Conservation (phyloP, 2,113 vertebrate species). For the Macquaria ambigua region DNA sequence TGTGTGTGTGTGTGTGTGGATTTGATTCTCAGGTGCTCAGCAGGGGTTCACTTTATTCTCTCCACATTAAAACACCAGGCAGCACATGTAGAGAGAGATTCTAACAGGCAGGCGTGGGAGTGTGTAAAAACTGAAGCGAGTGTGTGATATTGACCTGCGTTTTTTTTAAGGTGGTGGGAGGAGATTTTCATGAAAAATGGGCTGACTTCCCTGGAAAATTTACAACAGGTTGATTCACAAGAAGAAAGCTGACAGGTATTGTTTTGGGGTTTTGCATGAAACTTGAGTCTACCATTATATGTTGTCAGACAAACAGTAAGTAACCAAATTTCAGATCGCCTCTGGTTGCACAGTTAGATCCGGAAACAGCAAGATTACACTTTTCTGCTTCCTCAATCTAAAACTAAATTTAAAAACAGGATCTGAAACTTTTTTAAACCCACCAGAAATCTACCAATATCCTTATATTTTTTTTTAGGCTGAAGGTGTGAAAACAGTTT, state of each 20-base stretch:
- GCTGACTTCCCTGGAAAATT: background rate
- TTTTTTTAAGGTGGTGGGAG: background rate
- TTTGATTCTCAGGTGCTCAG: constrained; percentile 9
- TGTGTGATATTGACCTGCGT: background rate
- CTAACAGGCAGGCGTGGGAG: constrained; percentile 3
- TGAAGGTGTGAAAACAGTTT: background rate
- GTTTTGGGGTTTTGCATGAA: background rate
- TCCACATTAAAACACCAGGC: constrained; percentile 2
- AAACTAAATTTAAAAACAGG: background rate
- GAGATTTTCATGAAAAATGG: background rate
- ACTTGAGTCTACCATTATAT: background rate
- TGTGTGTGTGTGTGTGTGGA: background rate
- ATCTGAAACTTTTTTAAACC: background rate
- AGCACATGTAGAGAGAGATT: background rate
- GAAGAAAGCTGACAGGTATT: background rate
- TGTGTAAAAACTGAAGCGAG: background rate
- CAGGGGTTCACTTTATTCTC: constrained; percentile 23
- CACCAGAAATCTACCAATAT: background rate
- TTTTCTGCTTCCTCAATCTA: background rate
- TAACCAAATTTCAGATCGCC: background rate
- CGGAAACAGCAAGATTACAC: background rate
- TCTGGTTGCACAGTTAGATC: background rate
- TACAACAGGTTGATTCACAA: background rate
- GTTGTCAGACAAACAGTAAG: background rate
- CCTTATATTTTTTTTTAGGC: background rate